Conservation (phyloP, 2,113 vertebrate species). For the Cyprinodon variegatus region DNA sequence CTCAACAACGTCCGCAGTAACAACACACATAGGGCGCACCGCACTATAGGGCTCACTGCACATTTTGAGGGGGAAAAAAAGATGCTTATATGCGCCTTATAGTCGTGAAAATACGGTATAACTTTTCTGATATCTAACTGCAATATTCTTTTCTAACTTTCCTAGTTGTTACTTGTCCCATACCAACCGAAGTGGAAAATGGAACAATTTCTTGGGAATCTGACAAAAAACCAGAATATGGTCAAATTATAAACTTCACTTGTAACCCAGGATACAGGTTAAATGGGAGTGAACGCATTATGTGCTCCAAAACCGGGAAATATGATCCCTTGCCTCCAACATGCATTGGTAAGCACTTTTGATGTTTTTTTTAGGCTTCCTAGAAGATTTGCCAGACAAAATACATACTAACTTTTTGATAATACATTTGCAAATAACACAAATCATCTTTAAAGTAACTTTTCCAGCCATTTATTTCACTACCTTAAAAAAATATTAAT, state of each 20-base stretch:
- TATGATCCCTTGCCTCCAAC: slow-evolving; percentile 51
- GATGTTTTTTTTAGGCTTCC: not conserved
- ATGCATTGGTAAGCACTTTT: slow-evolving; percentile 65
- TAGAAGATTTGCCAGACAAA: not conserved
- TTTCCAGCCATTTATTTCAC: not conserved
- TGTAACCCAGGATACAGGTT: slow-evolving; percentile 61
- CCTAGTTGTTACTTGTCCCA: slow-evolving; percentile 54
- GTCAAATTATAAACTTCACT: slow-evolving; percentile 33
- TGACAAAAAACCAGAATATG: not conserved
- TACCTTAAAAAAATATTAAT: not conserved
- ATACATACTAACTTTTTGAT: not conserved
- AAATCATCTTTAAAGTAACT: not conserved
- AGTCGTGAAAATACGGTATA: no score
- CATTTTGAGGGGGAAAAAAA: no score
- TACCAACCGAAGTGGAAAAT: slow-evolving; percentile 28
- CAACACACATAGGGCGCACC: no score
- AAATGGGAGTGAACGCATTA: slow-evolving; percentile 3
- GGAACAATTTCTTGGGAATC: slow-evolving; percentile 4
- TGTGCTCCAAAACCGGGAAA: slow-evolving; percentile 38
- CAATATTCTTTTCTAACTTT: not conserved
- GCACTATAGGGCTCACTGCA: no score
- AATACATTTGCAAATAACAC: not conserved
- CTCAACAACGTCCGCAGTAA: no score
- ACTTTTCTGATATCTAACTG: not conserved
- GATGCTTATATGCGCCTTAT: no score